Percentiles rank a stretch among this genome's conserved stretches.
Conservation (phyloP, 2,113 vertebrate genomes). For the Grammomys dolichurus region DNA sequence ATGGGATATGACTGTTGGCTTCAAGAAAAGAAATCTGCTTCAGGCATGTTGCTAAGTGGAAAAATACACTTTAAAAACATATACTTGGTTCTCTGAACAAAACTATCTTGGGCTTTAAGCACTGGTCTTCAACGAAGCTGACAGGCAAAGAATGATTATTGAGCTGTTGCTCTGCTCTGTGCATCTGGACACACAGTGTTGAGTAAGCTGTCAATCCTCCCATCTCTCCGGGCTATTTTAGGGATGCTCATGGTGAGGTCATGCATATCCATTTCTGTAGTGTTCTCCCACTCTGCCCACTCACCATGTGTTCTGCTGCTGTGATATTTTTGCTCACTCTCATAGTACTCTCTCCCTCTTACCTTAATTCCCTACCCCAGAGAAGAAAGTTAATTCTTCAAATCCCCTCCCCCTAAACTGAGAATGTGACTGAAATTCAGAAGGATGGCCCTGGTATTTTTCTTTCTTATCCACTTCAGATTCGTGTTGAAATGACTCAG, state of each 20-base stretch:
- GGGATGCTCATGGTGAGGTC: constrained; percentile 85
- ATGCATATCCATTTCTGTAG: constrained; percentile 87
- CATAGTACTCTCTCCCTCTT: constrained; percentile 85
- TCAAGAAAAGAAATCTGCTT: constrained; percentile 62
- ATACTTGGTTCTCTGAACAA: constrained; percentile 63
- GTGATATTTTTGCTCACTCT: constrained; percentile 88
- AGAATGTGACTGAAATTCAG: constrained; percentile 82
- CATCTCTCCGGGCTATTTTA: constrained; percentile 87
- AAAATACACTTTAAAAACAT: constrained; percentile 67
- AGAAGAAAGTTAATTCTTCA: constrained; percentile 80
- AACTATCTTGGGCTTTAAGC: constrained; percentile 67
- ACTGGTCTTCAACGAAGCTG: constrained; percentile 72
- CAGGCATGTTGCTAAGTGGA: constrained; percentile 58
- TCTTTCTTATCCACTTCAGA: constrained; percentile 78
- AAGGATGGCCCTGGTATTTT: constrained; percentile 79
- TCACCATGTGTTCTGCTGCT: constrained; percentile 88
- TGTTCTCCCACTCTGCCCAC: constrained; percentile 89
- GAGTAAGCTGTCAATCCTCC: constrained; percentile 80
- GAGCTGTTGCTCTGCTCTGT: constrained; percentile 75
- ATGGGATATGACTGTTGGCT: constrained; percentile 12
- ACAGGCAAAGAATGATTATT: constrained; percentile 72
- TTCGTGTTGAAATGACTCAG: constrained; percentile 86
- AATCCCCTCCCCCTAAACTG: constrained; percentile 52
- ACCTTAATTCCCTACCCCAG: constrained; percentile 82
- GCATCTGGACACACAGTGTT: constrained; percentile 77